Base-by-base conservation (phyloP, 2,113 vertebrate species). In the Amblyornis subalaris region DNA sequence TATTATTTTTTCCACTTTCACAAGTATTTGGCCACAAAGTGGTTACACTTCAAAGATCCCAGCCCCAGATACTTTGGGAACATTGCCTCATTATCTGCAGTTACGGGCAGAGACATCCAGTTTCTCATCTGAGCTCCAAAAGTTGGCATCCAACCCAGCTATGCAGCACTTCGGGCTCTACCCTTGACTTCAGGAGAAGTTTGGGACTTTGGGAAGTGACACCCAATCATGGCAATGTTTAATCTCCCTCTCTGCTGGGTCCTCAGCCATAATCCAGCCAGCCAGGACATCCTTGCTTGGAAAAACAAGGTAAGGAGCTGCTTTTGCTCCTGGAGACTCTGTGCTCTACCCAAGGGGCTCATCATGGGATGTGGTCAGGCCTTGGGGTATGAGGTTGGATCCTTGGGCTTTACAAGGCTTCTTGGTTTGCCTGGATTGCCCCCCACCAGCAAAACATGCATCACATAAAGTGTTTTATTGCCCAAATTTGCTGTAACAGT, bases 1-100 rank as follows among this genome's bases (percentile, higher is more conserved):
- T 94, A 86, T 94, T 94, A 67, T 74, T 96, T 83, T 92, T 96
- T 94, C 96, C 94, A 95, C 35, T 91, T 90, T 66, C 85, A 53
- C 48, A 72, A 70, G 67, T 50, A 42, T 54, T 83, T 96, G 83
- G 88, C 95, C 82, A 60, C 72, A 73, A 33, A 64, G 57, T 1
- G 33, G 69, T 51, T 83, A 24, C 51, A 60, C 50, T 90, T 72
- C 25, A 66, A 90, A 96, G 91, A 95, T 95, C 73, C 67, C 62
- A 31, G 47, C 21, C 94, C 74, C 75, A 83, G 90, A 88, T 78
- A 80, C 79, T 80, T 93, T 17, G 55, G 72, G 95, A 94, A 93
- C 53, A 33, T 48, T 70, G 51, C 66, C 91, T 94, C 77, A 85
- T 85, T 89, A 90, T 85, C 89, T 85, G 88, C 54, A 54, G 50